Evolutionary conservation across 2,797 vertebrate genomes (phyloP), one percentile per base, ranked within the genome.

Genomic region (Trachurus trachurus): DNA sequence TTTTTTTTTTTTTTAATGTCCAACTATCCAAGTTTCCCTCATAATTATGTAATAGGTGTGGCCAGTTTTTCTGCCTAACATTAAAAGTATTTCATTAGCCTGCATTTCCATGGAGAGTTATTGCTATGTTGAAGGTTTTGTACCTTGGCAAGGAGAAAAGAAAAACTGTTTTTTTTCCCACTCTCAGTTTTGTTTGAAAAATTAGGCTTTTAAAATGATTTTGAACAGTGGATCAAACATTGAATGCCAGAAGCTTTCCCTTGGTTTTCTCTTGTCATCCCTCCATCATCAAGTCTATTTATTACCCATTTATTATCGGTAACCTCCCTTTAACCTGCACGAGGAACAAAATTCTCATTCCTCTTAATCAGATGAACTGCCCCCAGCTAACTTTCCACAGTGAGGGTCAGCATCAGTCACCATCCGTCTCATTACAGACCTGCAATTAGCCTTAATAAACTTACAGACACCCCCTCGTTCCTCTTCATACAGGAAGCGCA

Each of bases 401-500:
- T 70, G 60, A 2, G 2, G 56, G 56, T 66, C 59, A 31, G 50
- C 59, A 84, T 74, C 59, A 67, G 69, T 74, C 50, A 60, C 75
- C 52, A 54, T 53, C 87, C 45, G 52, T 66, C 71, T 81, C 19
- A 76, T 71, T 82, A 84, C 9, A 71, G 57, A 63, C 26, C 59
- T 66, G 66, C 58, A 85, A 85, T 87, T 81, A 84, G 45, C 59
- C 49, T 54, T 78, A 85, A 87, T 62, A 59, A 76, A 78, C 45
- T 42, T 74, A 84, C 4, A 37, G 31, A 81, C 60, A 66, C 57
- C 68, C 70, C 58, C 76, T 31, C 8, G 0, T 67, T 78, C 71
- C 26, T 66, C 49, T 62, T 15, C 4, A 12, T 6, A 29, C 56
- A 82, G 68, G 66, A 47, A 39, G 52, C 56, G 50, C 21, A 15